Percentiles rank a stretch among this genome's conserved stretches.
Evolutionary conservation across 1,140 invertebrate genomes (phyloP).

Genomic region (Melitaea cinxia): DNA sequence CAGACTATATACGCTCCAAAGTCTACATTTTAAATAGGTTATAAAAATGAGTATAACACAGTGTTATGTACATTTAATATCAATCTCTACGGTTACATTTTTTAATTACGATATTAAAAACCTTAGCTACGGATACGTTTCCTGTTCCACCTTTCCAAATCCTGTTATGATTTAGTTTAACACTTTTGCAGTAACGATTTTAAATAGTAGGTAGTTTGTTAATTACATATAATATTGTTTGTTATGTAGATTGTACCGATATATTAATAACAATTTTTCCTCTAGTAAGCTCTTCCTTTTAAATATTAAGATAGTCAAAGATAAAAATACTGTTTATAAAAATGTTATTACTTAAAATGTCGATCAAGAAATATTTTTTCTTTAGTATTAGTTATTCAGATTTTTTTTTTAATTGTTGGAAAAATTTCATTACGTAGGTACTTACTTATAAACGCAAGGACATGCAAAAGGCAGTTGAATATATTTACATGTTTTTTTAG

Average conservation of each 20-base stretch:
- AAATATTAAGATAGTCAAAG: too few relatives aligned
- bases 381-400: too few relatives aligned
- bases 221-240: not conserved
- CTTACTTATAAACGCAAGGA: too few relatives aligned
- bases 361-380: too few relatives aligned
- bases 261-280: too few relatives aligned
- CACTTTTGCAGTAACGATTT: not conserved
- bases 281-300: too few relatives aligned
- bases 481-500: too few relatives aligned
- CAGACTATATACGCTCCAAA: constrained; percentile 17
- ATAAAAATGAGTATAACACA: not conserved
- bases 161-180: constrained; percentile 11
- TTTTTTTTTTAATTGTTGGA: too few relatives aligned
- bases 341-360: too few relatives aligned
- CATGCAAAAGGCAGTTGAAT: too few relatives aligned
- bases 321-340: too few relatives aligned
- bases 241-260: not conserved
- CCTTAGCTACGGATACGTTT: constrained; percentile 12
- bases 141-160: constrained; percentile 31
- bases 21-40: constrained; percentile 22
- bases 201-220: not conserved
- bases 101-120: constrained; percentile 1
- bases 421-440: too few relatives aligned
- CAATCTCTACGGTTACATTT: not conserved
- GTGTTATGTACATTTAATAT: not conserved